Conservation (phyloP, 2,888 invertebrate genomes). For the Atethmia centrago region DNA sequence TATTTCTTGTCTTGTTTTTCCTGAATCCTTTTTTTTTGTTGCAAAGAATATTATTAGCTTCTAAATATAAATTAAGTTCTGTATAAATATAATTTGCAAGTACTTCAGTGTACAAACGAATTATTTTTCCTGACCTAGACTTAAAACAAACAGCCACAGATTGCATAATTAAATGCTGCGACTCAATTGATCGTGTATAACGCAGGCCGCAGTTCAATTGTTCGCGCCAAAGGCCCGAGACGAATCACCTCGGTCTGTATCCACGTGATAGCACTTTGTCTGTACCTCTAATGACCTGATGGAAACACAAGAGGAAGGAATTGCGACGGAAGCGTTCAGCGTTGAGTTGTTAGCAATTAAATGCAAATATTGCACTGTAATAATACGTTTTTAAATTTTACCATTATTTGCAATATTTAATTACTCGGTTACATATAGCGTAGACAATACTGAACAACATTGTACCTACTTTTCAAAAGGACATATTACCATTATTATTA, state of each 20-base stretch:
- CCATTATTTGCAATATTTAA: not conserved
- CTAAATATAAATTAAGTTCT: no score
- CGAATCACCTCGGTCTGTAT: conserved; percentile 28
- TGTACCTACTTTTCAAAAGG: not conserved
- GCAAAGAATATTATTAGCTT: no score
- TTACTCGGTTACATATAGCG: not conserved
- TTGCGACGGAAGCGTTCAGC: not conserved
- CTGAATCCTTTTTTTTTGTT: no score
- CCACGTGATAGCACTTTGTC: conserved; percentile 46
- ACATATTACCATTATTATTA: no score
- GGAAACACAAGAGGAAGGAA: conserved; percentile 13
- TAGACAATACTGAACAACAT: not conserved
- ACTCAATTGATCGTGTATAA: conserved; percentile 24
- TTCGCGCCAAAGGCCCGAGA: conserved; percentile 23
- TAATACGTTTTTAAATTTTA: not conserved
- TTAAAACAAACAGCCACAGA: conserved; percentile 15
- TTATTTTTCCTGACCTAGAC: no score
- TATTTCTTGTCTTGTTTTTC: no score
- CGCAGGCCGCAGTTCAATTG: conserved; percentile 32
- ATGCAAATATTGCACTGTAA: not conserved
- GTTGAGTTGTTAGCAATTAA: no score
- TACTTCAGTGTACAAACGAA: no score
- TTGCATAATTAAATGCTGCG: conserved; percentile 38
- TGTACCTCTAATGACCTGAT: conserved; percentile 35
- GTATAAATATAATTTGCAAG: no score